Evolutionary conservation across 1,140 invertebrate genomes (phyloP).

Genomic region (Microvelia longipes): DNA sequence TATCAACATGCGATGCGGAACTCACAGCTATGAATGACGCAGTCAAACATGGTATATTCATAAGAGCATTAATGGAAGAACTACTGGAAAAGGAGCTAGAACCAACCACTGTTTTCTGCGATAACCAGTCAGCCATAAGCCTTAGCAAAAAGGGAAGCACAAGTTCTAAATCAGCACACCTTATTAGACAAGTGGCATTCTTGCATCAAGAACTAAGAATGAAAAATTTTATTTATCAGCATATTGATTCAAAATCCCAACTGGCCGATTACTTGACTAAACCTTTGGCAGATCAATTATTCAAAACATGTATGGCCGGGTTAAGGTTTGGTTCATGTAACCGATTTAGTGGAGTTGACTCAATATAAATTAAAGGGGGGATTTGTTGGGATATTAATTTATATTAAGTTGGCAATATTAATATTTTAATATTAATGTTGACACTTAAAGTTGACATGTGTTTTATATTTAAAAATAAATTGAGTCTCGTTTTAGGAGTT

Average conservation of each 20-base stretch:
- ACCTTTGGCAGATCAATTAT: not conserved
- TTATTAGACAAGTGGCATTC: not conserved
- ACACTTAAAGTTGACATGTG: too few species aligned
- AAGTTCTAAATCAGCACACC: not conserved
- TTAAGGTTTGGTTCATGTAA: too few species aligned
- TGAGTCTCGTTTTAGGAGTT: too few species aligned
- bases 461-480: too few species aligned
- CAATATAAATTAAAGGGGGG: too few species aligned
- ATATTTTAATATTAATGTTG: too few species aligned
- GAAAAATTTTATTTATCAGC: not conserved
- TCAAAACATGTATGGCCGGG: not conserved
- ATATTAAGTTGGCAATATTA: too few species aligned
- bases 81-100: not conserved
- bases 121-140: not conserved
- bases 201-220: not conserved
- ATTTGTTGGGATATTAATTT: too few species aligned
- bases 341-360: too few species aligned
- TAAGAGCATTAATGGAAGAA: not conserved
- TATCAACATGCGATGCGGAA: not conserved
- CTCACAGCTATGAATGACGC: not conserved
- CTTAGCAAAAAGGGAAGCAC: not conserved
- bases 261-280: not conserved
- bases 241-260: not conserved
- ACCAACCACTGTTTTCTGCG: not conserved
- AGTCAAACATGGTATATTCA: not conserved